Base-by-base conservation (phyloP, 2,888 invertebrate genomes). In the Leptinotarsa tumamoca region DNA sequence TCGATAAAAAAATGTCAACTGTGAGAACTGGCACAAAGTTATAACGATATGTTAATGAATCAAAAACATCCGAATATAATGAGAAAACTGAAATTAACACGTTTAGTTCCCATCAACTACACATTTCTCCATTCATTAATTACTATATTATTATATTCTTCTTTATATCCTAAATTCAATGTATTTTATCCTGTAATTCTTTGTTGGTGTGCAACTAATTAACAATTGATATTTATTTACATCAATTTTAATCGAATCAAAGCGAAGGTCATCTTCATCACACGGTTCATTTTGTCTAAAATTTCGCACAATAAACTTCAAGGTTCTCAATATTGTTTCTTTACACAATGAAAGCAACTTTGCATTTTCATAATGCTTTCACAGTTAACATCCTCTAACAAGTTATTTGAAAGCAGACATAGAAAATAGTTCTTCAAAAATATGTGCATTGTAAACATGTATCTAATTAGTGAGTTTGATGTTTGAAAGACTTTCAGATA, bases 311-410 rank as follows among this genome's bases (percentile, higher is more conserved):
- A 49, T 21, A 58, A 70, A 18, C 49, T 33, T 33, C 56, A 56
- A 33, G n/a, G 56, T 58, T 70, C 70, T 21, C 70, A 61, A 70
- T 49, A 70, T 70, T 70, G 70, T 70, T 43, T 58, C 33, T 56
- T 27, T 27, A 58, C 17, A 70, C 70, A 70, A 70, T 58, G 58
- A 18, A 17, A 10, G 43, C 54, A 56, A 49, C 43, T 21, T 70
- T 58, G 14, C 18, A 70, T 70, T 50, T 56, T 70, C 50, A 18
- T 43, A 14, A 14, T 3, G 18, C 58, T 58, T 58, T 58, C 70
- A 58, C 58, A 15, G 10, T 43, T 17, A 43, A 27, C 49, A 49
- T 33, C 10, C 63, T 43, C 7, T 43, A 33, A 33, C 43, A 43
- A 33, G 3, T 63, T n/a, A 43, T 43, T 43, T 43, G 43, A 43